Evolutionary conservation across 2,113 vertebrate species (phyloP).

Genomic region (Lycocorax pyrrhopterus): DNA sequence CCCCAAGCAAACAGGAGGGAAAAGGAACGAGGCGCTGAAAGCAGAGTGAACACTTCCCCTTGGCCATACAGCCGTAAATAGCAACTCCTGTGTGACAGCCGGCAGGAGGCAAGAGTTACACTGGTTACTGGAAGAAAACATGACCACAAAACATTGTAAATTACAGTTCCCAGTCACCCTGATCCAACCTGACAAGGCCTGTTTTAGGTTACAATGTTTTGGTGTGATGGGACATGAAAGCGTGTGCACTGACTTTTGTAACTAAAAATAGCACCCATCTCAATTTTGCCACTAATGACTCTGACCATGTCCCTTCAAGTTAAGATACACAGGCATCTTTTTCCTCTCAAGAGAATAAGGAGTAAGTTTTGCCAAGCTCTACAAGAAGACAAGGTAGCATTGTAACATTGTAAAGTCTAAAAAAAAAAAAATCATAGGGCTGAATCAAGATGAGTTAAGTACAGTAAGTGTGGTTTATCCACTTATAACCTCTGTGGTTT

Average conservation of each 20-base stretch:
- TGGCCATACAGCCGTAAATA: rapidly evolving
- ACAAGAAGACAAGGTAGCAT: not conserved
- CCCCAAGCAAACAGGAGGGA: not conserved
- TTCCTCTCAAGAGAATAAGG: not conserved
- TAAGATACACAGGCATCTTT: not conserved
- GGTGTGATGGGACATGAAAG: not conserved
- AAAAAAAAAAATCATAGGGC: not conserved
- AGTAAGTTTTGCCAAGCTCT: not conserved
- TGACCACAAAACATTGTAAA: rapidly evolving
- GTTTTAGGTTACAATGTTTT: not conserved
- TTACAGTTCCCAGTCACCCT: not conserved
- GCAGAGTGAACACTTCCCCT: not conserved
- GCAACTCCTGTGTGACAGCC: not conserved
- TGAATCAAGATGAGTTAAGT: not conserved
- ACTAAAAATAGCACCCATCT: not conserved
- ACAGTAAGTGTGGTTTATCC: not conserved
- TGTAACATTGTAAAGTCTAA: not conserved
- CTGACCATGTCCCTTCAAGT: not conserved
- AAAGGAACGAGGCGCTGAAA: not conserved
- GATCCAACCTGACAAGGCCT: not conserved
- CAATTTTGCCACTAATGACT: not conserved
- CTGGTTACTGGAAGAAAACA: not conserved
- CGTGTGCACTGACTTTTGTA: not conserved
- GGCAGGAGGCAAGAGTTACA: not conserved
- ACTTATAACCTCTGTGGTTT: not conserved